A percentile compares a stretch with the other conserved stretches of the same genome.
These are phyloP conservation scores for Bombus affinis DNA, from an alignment of 1,140 invertebrate species.

Conservation along the genomic window DNA sequence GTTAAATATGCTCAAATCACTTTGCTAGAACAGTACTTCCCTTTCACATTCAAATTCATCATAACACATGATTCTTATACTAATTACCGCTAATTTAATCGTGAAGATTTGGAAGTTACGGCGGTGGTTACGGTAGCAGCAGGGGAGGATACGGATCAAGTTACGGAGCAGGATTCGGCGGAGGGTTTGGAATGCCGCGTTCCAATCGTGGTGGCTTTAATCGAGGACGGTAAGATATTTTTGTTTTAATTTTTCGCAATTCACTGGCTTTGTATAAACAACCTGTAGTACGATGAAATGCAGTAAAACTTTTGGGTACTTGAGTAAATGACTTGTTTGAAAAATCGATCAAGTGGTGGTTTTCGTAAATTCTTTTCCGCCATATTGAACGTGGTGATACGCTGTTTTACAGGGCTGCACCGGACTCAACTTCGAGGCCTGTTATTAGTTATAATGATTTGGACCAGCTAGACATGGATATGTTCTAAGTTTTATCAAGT, in stretches of 20 bases:
- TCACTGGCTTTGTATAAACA: background rate
- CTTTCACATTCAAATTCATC: background rate
- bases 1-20: background rate
- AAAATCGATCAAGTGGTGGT: background rate
- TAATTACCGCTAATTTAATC: background rate
- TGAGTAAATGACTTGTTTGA: background rate
- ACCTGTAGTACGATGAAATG: background rate
- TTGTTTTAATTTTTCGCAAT: background rate
- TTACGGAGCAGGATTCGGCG: conserved; percentile 79
- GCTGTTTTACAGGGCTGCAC: conserved; percentile 84
- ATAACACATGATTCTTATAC: background rate
- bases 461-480: conserved; percentile 90
- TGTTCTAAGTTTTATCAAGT: conserved; percentile 83
- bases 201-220: conserved; percentile 81
- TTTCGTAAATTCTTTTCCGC: background rate
- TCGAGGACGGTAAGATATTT: conserved; percentile 79
- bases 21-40: background rate
- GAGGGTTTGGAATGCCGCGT: conserved; percentile 79
- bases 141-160: conserved; percentile 74
- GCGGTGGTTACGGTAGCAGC: conserved; percentile 70
- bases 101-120: conserved; percentile 75
- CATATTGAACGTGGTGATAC: conserved; percentile 45
- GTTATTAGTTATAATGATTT: conserved; percentile 92
- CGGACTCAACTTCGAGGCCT: conserved; percentile 85
- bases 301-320: background rate